These are phyloP conservation scores for Coptotermes formosanus DNA, from an alignment of 1,140 invertebrate genomes.

Conservation along the genomic window DNA sequence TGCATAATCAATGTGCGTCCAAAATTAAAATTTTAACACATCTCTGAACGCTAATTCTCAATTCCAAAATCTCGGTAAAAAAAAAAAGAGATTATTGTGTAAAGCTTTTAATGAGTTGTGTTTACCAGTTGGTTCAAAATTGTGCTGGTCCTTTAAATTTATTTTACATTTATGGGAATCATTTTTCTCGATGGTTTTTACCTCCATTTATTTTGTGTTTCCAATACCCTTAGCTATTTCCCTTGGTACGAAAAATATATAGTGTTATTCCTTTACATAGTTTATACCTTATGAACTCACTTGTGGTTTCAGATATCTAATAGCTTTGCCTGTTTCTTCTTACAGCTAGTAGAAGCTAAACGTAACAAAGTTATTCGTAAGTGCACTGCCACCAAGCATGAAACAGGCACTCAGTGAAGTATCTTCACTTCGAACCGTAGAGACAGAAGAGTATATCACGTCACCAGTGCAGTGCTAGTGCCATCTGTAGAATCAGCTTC, in stretches of 20 bases:
- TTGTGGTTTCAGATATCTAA: background rate
- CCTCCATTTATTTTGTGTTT: background rate
- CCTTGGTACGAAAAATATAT: background rate
- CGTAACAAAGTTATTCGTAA: background rate
- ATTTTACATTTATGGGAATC: background rate
- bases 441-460: background rate
- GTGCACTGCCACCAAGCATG: background rate
- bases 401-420: background rate
- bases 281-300: background rate
- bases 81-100: background rate
- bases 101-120: background rate
- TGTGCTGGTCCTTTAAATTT: background rate
- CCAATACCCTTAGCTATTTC: background rate
- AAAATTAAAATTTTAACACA: background rate
- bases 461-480: background rate
- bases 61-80: too few relatives aligned
- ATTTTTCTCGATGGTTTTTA: background rate
- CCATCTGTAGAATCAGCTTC: background rate
- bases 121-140: background rate
- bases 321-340: background rate
- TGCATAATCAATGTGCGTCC: background rate
- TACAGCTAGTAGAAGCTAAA: conserved; percentile 8
- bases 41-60: background rate
- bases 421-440: background rate
- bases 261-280: background rate